phyloP scores from a whole-genome alignment of 2,888 invertebrate genomes.

The Cephus rjabovi region DNA sequence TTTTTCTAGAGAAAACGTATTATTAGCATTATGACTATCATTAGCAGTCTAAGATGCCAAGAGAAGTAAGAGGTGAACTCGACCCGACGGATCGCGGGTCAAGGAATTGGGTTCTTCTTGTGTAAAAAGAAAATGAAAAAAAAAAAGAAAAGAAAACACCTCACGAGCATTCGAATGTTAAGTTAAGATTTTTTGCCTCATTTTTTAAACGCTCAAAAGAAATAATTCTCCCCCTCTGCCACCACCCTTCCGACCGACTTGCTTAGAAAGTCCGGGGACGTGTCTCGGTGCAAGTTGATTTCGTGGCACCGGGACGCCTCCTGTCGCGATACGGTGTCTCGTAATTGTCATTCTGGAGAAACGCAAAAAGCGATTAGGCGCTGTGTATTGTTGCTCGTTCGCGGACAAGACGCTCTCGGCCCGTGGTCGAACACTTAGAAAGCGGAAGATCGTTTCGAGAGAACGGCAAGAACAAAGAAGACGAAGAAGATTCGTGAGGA shows the following conservation, averaged over 20 bases:
- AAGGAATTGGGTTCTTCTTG: not conserved
- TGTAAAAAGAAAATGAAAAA: not conserved
- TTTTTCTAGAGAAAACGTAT: not conserved
- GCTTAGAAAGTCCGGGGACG: not conserved
- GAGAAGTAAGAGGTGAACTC: not conserved
- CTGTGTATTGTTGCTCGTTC: not conserved
- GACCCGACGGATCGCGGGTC: not conserved
- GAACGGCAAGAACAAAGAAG: not conserved
- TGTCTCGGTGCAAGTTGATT: not conserved
- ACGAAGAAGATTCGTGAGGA: not conserved
- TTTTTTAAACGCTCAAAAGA: not conserved
- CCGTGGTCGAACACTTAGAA: not conserved
- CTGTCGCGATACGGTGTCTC: not conserved
- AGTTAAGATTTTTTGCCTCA: not conserved
- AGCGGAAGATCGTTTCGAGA: not conserved
- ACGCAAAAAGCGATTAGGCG: constrained; percentile 2
- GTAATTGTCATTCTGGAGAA: not conserved
- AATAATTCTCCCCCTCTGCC: not conserved
- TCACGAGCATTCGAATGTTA: not conserved
- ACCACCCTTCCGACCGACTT: not conserved
- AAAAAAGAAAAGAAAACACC: not conserved
- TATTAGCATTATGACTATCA: not conserved
- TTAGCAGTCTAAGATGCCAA: not conserved
- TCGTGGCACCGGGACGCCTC: not conserved
- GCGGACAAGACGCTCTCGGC: not conserved